phyloP scores from a whole-genome alignment of 2,797 vertebrate species.

The Coregonus sp. region DNA sequence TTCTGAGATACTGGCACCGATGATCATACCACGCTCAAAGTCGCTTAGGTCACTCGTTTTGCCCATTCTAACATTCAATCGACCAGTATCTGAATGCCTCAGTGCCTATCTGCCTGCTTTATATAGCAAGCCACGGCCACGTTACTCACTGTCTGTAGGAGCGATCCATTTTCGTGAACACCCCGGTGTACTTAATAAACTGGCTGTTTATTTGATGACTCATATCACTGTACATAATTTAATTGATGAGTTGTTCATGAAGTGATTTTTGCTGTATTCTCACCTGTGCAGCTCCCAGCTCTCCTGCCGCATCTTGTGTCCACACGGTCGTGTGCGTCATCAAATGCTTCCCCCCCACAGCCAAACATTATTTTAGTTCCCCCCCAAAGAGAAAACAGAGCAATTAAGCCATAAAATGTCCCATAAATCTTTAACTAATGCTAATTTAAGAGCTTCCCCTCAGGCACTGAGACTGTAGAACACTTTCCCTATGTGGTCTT shows the following conservation, averaged over 20 bases:
- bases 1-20: no score
- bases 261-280: slow-evolving; percentile 34
- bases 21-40: no score
- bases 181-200: no score
- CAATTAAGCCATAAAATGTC: slow-evolving; percentile 56
- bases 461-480: slow-evolving; percentile 23
- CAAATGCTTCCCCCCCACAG: slow-evolving; percentile 17
- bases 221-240: not conserved
- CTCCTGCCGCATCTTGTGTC: slow-evolving; percentile 19
- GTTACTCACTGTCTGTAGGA: no score
- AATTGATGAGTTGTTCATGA: no score
- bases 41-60: no score
- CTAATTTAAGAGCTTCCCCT: slow-evolving; percentile 56
- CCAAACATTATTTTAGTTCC: slow-evolving; percentile 66
- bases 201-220: not conserved
- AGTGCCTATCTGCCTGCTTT: no score
- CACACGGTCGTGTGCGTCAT: not conserved
- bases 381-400: slow-evolving; percentile 44
- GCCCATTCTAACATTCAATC: no score
- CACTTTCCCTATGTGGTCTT: not conserved
- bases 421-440: slow-evolving; percentile 68
- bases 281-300: slow-evolving; percentile 32
- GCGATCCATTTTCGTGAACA: no score
- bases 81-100: no score
- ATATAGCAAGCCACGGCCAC: no score